phyloP scores from a whole-genome alignment of 2,113 vertebrate species.

The Ia io region DNA sequence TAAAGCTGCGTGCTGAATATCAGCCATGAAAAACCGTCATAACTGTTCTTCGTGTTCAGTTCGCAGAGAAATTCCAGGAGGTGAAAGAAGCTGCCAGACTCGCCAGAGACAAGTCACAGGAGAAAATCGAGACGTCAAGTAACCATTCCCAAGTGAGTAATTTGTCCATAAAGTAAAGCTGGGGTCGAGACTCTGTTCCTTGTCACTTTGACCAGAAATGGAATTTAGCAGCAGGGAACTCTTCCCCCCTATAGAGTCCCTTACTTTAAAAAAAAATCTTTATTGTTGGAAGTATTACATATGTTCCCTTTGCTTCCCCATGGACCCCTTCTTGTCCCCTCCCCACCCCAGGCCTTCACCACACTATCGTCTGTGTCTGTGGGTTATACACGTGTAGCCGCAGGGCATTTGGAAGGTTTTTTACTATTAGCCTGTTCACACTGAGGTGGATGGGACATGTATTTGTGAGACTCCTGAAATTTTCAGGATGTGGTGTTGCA shows the following conservation, averaged over 20 bases:
- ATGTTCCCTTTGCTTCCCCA: too few relatives aligned
- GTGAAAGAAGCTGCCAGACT: constrained; percentile 95
- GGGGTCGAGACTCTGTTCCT: neutral
- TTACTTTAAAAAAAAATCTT: too few relatives aligned
- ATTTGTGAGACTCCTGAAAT: neutral
- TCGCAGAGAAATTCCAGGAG: constrained; percentile 98
- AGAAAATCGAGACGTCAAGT: constrained; percentile 92
- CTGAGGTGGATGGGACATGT: neutral
- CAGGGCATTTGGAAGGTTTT: neutral
- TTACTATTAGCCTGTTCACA: neutral
- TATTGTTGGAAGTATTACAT: too few relatives aligned
- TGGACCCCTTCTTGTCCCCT: too few relatives aligned
- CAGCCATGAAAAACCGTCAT: neutral
- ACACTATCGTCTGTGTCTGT: too few relatives aligned
- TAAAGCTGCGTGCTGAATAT: neutral
- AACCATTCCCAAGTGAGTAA: constrained; percentile 92
- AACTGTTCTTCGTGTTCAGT: constrained; percentile 83
- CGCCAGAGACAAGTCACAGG: constrained; percentile 95
- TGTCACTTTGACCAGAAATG: neutral
- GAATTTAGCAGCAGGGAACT: neutral
- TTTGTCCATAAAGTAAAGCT: neutral
- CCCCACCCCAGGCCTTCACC: too few relatives aligned
- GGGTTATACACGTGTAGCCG: neutral
- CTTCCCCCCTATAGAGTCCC: too few relatives aligned
- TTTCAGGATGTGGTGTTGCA: neutral